Percentiles rank a stretch among this genome's conserved stretches.
These are phyloP conservation scores for Tretioscincus oriximinensis DNA, from an alignment of 2,113 vertebrate genomes.

Conservation along the genomic window DNA sequence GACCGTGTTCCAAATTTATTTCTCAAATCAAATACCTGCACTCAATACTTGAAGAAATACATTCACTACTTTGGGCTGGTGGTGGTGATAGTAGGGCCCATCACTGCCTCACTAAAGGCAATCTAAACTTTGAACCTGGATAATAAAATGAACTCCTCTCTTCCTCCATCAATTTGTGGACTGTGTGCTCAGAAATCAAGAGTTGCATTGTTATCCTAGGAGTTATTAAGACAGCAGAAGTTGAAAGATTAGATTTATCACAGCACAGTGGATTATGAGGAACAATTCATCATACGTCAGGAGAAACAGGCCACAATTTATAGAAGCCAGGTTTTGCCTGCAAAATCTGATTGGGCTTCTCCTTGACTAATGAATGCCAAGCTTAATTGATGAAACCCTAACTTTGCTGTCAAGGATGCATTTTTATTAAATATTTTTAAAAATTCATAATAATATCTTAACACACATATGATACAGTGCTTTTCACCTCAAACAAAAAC, in stretches of 20 bases:
- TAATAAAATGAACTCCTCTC: not conserved
- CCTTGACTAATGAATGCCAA: constrained; percentile 71
- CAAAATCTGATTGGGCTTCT: constrained; percentile 72
- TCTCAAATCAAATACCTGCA: not conserved
- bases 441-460: constrained; percentile 63
- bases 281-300: constrained; percentile 82
- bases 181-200: constrained; percentile 54
- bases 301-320: constrained; percentile 73
- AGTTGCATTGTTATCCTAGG: constrained; percentile 51
- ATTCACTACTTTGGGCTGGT: not conserved
- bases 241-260: constrained; percentile 79
- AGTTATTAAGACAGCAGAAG: constrained; percentile 76
- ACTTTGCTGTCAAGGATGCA: constrained; percentile 63
- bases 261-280: constrained; percentile 77
- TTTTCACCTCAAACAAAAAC: constrained; percentile 9
- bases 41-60: not conserved
- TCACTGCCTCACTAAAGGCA: constrained; percentile 5
- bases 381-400: constrained; percentile 72
- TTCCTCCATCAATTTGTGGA: constrained; percentile 17
- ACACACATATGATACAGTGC: constrained; percentile 28
- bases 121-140: constrained; percentile 30
- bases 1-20: not conserved
- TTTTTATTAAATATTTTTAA: constrained; percentile 72
- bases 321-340: constrained; percentile 68
- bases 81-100: not conserved